Conservation (phyloP, 1,140 invertebrate species). For the Acyrthosiphon pisum region DNA sequence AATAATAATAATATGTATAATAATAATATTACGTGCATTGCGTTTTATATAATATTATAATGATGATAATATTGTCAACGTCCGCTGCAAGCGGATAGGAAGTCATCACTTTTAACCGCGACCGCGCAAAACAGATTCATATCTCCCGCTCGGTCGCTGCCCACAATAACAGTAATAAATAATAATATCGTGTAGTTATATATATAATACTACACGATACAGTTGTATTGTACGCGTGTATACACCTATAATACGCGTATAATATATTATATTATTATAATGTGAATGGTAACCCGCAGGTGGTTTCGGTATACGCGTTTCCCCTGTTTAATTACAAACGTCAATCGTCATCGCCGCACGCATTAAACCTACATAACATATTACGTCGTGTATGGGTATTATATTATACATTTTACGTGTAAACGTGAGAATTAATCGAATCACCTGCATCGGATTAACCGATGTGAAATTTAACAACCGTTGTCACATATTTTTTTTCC, state of each 20-base stretch:
- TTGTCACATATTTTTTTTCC: not conserved
- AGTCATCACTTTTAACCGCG: slow-evolving; percentile 39
- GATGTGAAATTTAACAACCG: slow-evolving; percentile 33
- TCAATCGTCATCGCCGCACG: not conserved
- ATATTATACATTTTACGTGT: not conserved
- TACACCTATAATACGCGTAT: not conserved
- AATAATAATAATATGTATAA: not conserved
- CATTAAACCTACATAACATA: not conserved
- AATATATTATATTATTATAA: not conserved
- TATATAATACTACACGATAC: not conserved
- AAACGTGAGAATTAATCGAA: slow-evolving; percentile 38
- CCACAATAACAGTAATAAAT: not conserved
- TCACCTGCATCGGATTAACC: slow-evolving; percentile 41
- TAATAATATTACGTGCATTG: not conserved
- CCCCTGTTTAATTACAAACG: slow-evolving; percentile 5
- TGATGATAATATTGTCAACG: slow-evolving; percentile 5
- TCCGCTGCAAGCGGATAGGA: slow-evolving; percentile 16
- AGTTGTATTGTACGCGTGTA: not conserved
- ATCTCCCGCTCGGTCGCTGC: not conserved
- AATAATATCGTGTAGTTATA: not conserved
- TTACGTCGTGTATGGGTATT: not conserved
- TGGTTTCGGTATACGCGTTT: not conserved
- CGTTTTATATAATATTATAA: not conserved
- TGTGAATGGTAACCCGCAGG: not conserved
- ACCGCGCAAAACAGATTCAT: slow-evolving; percentile 37